Evolutionary conservation across 2,797 vertebrate species (phyloP), one percentile per base, ranked within the genome.

Genomic region (Orientallactaga sibirica): DNA sequence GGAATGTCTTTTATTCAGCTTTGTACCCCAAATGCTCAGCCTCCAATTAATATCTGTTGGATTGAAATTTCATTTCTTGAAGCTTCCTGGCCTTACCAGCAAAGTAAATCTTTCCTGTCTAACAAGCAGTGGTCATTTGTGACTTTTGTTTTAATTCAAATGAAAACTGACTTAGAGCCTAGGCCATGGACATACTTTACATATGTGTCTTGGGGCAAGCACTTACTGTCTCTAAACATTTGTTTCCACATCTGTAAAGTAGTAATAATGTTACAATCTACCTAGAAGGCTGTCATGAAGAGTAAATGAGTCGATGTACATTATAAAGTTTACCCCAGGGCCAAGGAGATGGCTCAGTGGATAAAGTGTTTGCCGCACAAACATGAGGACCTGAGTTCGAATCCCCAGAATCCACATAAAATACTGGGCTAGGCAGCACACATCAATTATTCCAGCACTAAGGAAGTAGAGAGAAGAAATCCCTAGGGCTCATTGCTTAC

Each of bases 271-370:
- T 64, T 4, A 18, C 29, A 18, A 14, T 14, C 27, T 7, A 12
- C 20, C 16, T 22, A 2, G 43, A 1, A 27, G 66, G 68, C 7
- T 64, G 22, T 15, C 5, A 24, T 5, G 18, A 62, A 24, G 11
- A 48, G 33, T 0, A 12, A 18, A n/a, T 2, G 27, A 33, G 20
- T 19, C 8, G 0, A 67, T 20, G 29, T 4, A 20, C 33, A 12
- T 18, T 24, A 7, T 9, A 43, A 61, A 71, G 85, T 19, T 25
- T 61, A 25, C 64, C 58, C 33, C 68, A 41, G n/a, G 11, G 5
- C n/a, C 15, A 58, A 58, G 55, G 55, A 58, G 55, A 15, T 16
- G 12, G 55, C 16, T 58, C 55, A 58, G 55, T 58, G 55, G 55
- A 58, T 58, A 58, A 58, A 58, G 55, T 11, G 52, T 52, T 52